A percentile compares a stretch with the other conserved stretches of the same genome.
Conservation (phyloP, 2,797 vertebrate species). For the Aulostomus chinensis region DNA sequence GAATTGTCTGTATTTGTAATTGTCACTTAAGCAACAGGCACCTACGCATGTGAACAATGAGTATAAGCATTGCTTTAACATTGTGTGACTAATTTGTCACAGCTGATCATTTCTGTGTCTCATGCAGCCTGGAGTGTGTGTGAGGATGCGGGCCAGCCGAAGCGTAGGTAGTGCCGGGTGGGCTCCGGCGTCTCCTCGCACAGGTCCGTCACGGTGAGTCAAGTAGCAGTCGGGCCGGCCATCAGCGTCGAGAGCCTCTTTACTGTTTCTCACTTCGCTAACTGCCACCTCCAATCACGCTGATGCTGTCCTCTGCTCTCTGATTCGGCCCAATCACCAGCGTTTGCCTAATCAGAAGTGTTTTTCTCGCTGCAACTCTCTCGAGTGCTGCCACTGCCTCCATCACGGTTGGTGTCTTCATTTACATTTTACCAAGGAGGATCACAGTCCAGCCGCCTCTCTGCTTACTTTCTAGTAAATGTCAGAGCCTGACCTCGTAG, state of each 20-base stretch:
- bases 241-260: conserved; percentile 69
- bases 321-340: conserved; percentile 48
- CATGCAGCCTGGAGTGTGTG: not conserved
- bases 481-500: conserved; percentile 20
- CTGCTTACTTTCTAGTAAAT: conserved; percentile 9
- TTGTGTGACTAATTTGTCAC: too few species aligned
- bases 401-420: conserved; percentile 7
- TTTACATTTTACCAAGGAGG: conserved; percentile 29
- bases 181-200: conserved; percentile 31
- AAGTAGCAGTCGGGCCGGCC: conserved; percentile 55
- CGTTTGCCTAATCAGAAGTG: conserved; percentile 28
- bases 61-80: too few species aligned
- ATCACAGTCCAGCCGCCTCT: conserved; percentile 11
- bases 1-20: too few species aligned
- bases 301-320: conserved; percentile 43
- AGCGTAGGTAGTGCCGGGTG: not conserved
- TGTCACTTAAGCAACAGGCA: too few species aligned
- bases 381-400: too few species aligned
- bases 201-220: conserved; percentile 45
- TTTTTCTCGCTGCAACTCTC: conserved; percentile 2
- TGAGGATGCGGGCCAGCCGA: too few species aligned
- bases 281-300: conserved; percentile 63
- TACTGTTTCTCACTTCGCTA: conserved; percentile 37
- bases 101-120: too few species aligned
- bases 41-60: too few species aligned